Base-by-base conservation (phyloP, 2,888 invertebrate genomes). In the Cataglyphis albicans region DNA sequence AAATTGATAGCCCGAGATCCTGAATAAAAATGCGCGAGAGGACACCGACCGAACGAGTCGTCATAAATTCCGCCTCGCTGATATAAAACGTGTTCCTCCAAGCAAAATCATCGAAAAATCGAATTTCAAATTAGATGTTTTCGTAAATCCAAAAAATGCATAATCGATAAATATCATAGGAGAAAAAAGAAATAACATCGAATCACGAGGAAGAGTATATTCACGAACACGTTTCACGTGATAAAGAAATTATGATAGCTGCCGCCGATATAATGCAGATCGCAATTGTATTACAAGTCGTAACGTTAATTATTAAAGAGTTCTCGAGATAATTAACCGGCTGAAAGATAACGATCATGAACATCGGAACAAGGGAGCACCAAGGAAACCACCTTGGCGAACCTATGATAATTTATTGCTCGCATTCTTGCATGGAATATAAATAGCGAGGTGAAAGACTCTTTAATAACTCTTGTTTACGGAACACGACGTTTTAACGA, bases 391-490 rank as follows among this genome's bases (percentile, higher is more conserved):
- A 63, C 25, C 32, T 44, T 52, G 52, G 52, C 44, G 10, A 73
- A 44, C 63, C 63, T 61, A 52, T 57, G 57, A 57, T 73, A 61
- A 68, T 61, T 72, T 84, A 68, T 61, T 70, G 74, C 32, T 83
- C 35, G 32, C 63, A 64, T 85, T 88, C 32, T 82, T 81, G 67
- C 35, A 21, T 52, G 82, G 64, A 64, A 86, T 64, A 68, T 41
- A 5, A 41, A 41, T 61, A 7, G 12, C 12, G 18, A 65, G 85
- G 88, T 75, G 64, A 84, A 80, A 64, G 82, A 88, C 88, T 88
- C 57, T 67, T 84, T 29, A 65, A 57, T 32, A 38, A 64, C 55
- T 15, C 72, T 67, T 87, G 87, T 87, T 87, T 87, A 88, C 87
- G 87, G 87, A 87, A 88, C 81, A 76, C 32, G 21, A 10, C 3